Conservation (phyloP, 2,888 invertebrate species). For the Halictus ligatus region DNA sequence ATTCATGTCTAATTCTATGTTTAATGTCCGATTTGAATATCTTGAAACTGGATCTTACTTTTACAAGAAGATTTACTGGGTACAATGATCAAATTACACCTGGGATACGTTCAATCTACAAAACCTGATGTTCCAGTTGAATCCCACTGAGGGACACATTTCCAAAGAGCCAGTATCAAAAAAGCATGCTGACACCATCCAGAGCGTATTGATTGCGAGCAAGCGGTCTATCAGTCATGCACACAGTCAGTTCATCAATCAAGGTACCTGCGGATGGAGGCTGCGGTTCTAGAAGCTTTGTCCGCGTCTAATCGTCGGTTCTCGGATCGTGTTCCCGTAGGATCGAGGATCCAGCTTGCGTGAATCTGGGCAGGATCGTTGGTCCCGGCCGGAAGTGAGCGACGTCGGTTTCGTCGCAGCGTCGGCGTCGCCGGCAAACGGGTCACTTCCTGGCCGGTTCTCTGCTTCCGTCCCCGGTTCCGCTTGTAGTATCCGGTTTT, state of each 20-base stretch:
- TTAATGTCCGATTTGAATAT: too few species aligned
- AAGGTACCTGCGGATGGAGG: neutral
- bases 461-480: constrained; percentile 78
- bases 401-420: constrained; percentile 67
- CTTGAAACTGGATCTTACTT: too few species aligned
- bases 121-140: too few species aligned
- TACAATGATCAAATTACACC: too few species aligned
- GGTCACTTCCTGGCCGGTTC: constrained; percentile 78
- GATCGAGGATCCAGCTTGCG: constrained; percentile 17
- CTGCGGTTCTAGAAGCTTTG: neutral
- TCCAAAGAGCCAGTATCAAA: neutral
- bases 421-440: constrained; percentile 77
- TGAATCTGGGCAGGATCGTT: constrained; percentile 39
- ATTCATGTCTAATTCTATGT: too few species aligned
- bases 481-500: constrained; percentile 80
- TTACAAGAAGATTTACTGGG: too few species aligned
- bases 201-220: neutral
- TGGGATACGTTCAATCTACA: too few species aligned
- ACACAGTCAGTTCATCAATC: neutral
- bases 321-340: neutral
- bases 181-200: neutral
- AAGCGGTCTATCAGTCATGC: neutral
- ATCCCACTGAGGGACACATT: too few species aligned
- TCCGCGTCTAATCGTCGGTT: neutral
- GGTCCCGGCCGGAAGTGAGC: constrained; percentile 52